Conservation (phyloP, 2,888 invertebrate species). For the Drosophila setosimentum region DNA sequence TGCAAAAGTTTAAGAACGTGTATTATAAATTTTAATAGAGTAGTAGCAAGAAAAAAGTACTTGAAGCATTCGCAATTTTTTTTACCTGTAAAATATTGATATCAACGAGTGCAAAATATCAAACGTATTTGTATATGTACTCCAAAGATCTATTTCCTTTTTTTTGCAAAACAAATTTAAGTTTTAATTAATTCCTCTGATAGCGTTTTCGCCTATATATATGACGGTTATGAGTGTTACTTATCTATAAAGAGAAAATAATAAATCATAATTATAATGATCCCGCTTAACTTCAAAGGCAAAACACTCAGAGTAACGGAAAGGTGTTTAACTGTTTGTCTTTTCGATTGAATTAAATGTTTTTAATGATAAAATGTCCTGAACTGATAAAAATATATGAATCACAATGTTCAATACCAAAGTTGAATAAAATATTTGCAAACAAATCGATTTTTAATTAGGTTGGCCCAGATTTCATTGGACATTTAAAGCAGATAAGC, state of each 20-base stretch:
- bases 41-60: background rate
- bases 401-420: background rate
- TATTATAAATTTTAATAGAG: background rate
- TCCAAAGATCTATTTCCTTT: background rate
- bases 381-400: slow-evolving; percentile 6
- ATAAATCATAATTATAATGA: background rate
- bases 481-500: slow-evolving; percentile 36
- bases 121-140: no score
- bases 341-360: background rate
- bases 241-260: background rate
- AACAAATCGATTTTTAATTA: slow-evolving; percentile 1
- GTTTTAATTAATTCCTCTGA: background rate
- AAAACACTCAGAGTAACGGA: background rate
- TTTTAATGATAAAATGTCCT: slow-evolving; percentile 3
- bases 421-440: background rate
- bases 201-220: background rate
- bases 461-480: slow-evolving; percentile 33
- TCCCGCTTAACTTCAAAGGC: slow-evolving; percentile 7
- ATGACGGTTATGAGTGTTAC: background rate
- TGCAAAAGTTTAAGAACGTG: background rate
- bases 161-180: background rate
- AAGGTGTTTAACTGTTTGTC: no score
- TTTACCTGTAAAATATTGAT: background rate
- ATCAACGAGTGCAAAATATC: background rate
- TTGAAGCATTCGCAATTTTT: background rate